Base-by-base conservation (phyloP, 2,113 vertebrate genomes). In the Psettodes erumei region DNA sequence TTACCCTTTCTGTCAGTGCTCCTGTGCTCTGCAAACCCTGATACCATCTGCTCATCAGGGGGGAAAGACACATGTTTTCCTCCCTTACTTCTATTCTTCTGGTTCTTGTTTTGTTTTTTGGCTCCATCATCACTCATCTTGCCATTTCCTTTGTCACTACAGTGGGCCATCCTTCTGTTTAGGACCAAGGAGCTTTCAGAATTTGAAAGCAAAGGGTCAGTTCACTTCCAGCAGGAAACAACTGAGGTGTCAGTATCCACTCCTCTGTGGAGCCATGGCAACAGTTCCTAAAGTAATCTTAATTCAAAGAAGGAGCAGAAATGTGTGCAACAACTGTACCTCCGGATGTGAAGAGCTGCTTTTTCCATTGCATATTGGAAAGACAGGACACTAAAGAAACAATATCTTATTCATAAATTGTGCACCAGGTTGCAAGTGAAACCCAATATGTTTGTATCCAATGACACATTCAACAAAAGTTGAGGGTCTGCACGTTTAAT, bases 21-120 rank as follows among this genome's bases (percentile, higher is more conserved):
- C 50, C 59, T 78, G 82, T 65, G 81, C 55, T 94, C 93, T 6
- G 90, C 90, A 72, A 93, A 92, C 21, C 89, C 88, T 0, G 92
- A 94, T 23, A 94, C 93, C 9, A 95, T 93, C 62, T 91, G 79
- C 27, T 90, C 93, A 35, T 93, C 94, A 0, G 93, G 90, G 13
- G 94, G 92, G 66, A 95, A 95, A 15, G 92, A 91, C 73, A 95
- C 94, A 33, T 33, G 92, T 75, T 93, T 94, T 18, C 64, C 84
- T 33, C 54, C 77, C 78, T 86, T 88, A 18, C 53, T 55, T 42
- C 32, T 85, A 38, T 77, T 92, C 61, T 77, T 76, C 61, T 51
- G 68, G 23, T 51, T 70, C 50, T 62, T 64, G 38, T 48, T 50
- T n/a, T 21, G 8, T 18, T 25, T 58, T 25, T 86, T 71, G 37